Evolutionary conservation across 2,797 vertebrate genomes (phyloP).

Genomic region (Spinibarbus caldwelli): DNA sequence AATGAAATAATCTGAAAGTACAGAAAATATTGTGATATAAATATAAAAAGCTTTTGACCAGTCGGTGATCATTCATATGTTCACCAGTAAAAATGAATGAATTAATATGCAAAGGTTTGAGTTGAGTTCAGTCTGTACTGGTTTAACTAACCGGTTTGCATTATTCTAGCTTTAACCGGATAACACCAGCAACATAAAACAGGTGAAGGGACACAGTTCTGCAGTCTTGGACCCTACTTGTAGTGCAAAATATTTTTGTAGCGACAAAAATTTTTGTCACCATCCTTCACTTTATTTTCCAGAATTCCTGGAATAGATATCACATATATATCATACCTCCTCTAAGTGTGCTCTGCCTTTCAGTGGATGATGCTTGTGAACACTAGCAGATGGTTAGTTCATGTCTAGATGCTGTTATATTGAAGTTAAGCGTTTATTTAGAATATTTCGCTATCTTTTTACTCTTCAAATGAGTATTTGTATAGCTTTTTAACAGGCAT

Average conservation of each 20-base stretch:
- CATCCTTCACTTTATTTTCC: not conserved
- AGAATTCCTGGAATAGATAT: not conserved
- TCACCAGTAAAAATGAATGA: not conserved
- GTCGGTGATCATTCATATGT: not conserved
- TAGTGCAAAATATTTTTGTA: constrained; percentile 26
- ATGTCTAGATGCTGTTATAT: not conserved
- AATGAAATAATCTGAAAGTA: not conserved
- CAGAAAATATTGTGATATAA: not conserved
- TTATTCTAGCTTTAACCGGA: not conserved
- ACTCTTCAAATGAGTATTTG: not conserved
- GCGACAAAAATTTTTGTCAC: not conserved
- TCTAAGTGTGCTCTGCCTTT: constrained; percentile 28
- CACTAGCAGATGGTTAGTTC: not conserved
- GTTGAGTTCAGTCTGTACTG: not conserved
- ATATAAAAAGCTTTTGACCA: not conserved
- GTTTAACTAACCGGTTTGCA: not conserved
- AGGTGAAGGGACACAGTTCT: constrained; percentile 13
- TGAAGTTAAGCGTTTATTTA: not conserved
- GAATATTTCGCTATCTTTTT: not conserved
- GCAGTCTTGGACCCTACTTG: constrained; percentile 15
- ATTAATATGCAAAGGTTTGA: not conserved
- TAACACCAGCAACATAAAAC: not conserved
- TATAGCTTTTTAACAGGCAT: not conserved
- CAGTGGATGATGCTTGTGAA: not conserved
- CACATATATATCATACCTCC: not conserved